Evolutionary conservation across 2,113 vertebrate species (phyloP), one percentile per base, ranked within the genome.

Genomic region (Leiothrix lutea): DNA sequence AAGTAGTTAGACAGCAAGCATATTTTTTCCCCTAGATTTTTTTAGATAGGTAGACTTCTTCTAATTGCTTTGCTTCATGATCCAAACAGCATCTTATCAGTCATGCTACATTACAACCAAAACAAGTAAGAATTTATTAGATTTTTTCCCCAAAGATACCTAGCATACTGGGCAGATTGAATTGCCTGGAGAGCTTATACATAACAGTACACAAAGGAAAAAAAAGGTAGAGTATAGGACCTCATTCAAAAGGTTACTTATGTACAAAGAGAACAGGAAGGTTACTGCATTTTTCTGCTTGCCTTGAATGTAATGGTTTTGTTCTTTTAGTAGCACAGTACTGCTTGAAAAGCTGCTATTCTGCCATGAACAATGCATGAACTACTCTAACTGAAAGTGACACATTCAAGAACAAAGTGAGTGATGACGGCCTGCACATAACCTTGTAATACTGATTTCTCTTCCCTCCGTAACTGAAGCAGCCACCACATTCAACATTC

Each of bases 141-240:
- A 2, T 5, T 17, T 70, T 75, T 21, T 5, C 3, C 9, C 9
- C 2, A 9, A 64, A 77, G 45, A n/a, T 5, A 6, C 4, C 4
- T 33, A 66, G 29, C 36, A 50, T 2, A 53, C 12, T 14, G 35
- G 29, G 33, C 31, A 66, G 36, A 75, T 2, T 42, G 38, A 74
- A 58, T 0, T 72, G 48, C 29, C 58, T 75, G 26, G 17, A 79
- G 31, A 90, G 17, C 25, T 31, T 57, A 31, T 24, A 51, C 2
- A 0, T 19, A 53, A 23, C 23, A 73, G 29, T 7, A 71, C 22
- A 54, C 12, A 26, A 9, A 2, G 6, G 0, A 5, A 8, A 42
- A 71, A 36, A 62, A 20, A 12, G 6, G 36, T 5, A 72, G 20
- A 48, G 22, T 57, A 61, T 0, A 9, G 54, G 7, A 72, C 19